These are phyloP conservation scores for Catamblyrhynchus diadema DNA, from an alignment of 2,797 vertebrate species.

Conservation along the genomic window DNA sequence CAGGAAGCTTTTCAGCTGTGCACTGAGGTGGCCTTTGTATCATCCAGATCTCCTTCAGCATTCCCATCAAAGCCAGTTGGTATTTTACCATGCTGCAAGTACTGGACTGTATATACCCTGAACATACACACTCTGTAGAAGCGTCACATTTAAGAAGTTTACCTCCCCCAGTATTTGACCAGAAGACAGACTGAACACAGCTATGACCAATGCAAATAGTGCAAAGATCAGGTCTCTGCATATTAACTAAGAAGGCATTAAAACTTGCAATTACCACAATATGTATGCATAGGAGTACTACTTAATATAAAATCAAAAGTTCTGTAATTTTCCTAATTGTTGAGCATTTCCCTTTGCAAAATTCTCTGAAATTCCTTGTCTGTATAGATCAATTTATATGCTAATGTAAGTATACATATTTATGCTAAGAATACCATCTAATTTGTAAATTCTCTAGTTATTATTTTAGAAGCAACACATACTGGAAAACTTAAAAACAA, in stretches of 20 bases:
- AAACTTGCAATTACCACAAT: not conserved
- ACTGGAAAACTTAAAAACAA: not conserved
- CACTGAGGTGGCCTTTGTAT: not conserved
- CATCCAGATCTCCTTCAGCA: not conserved
- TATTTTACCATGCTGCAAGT: not conserved
- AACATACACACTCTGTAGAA: not conserved
- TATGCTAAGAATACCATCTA: not conserved
- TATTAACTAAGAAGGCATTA: not conserved
- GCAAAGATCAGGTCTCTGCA: not conserved
- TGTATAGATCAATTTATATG: not conserved
- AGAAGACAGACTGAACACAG: not conserved
- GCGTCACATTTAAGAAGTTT: not conserved
- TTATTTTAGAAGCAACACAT: not conserved
- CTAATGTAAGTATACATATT: not conserved
- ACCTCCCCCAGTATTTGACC: not conserved
- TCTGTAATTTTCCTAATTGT: not conserved
- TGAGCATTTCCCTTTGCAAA: not conserved
- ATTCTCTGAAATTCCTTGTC: not conserved
- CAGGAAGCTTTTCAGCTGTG: not conserved
- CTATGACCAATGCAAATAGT: fast-evolving
- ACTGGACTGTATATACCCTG: not conserved
- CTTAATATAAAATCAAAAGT: not conserved
- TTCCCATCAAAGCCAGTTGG: not conserved
- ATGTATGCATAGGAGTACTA: not conserved
- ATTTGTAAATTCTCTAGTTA: not conserved